Evolutionary conservation across 2,888 invertebrate genomes (phyloP).

Genomic region (Lycaena phlaeas): DNA sequence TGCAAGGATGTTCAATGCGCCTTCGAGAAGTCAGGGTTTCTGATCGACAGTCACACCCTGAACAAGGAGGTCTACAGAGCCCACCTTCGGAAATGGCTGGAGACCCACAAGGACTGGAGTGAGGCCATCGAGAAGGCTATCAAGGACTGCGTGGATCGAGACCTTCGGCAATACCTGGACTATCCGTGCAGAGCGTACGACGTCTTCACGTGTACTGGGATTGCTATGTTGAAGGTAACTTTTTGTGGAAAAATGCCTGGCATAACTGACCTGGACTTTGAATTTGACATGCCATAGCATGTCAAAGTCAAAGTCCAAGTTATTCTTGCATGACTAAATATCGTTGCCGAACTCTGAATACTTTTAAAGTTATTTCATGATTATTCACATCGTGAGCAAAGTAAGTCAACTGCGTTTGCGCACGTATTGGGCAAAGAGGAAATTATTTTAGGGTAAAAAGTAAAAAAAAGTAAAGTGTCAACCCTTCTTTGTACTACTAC

Average conservation of each 20-base stretch:
- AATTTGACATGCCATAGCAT: too few species aligned
- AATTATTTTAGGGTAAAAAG: too few species aligned
- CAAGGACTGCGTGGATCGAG: conserved; percentile 48
- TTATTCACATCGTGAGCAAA: too few species aligned
- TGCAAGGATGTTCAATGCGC: conserved; percentile 58
- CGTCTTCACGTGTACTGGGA: conserved; percentile 58
- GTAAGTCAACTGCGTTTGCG: too few species aligned
- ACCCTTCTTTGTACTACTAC: too few species aligned
- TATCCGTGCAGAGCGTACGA: conserved; percentile 56
- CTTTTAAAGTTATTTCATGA: too few species aligned
- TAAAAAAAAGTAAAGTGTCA: too few species aligned
- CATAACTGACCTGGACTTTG: too few species aligned
- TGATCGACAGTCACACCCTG: conserved; percentile 39
- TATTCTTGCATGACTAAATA: too few species aligned
- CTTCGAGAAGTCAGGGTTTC: conserved; percentile 57
- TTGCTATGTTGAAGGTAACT: conserved; percentile 57
- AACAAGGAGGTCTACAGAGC: conserved; percentile 47
- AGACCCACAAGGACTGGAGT: conserved; percentile 41
- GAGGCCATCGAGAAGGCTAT: conserved; percentile 46
- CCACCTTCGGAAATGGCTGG: conserved; percentile 45
- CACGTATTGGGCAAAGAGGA: too few species aligned
- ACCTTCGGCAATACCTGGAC: conserved; percentile 48
- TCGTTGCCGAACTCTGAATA: too few species aligned
- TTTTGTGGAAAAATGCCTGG: background rate
- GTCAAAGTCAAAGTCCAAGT: too few species aligned